Conservation (phyloP, 2,797 vertebrate genomes). For the Artibeus jamaicensis region DNA sequence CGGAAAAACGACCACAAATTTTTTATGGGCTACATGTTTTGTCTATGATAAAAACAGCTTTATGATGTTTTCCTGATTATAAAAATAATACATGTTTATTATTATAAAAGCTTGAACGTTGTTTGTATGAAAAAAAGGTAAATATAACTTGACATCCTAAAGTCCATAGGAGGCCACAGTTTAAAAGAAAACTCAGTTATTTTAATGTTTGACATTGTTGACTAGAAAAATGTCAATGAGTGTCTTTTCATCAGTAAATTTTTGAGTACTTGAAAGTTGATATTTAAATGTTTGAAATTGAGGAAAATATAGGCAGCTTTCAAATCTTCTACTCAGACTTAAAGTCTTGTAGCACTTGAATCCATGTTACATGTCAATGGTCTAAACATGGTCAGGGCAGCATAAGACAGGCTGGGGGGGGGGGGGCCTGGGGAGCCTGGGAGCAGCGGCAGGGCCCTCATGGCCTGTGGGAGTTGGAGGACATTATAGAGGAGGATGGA, state of each 20-base stretch:
- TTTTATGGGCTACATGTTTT: not conserved
- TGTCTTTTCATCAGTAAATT: not conserved
- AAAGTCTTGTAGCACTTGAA: not conserved
- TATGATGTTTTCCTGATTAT: not conserved
- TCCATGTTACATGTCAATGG: not conserved
- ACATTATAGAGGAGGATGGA: not conserved
- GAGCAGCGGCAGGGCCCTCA: not conserved
- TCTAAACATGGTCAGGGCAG: not conserved
- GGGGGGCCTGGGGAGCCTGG: not conserved
- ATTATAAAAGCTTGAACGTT: not conserved
- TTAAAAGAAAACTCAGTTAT: slow-evolving; percentile 14
- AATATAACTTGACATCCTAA: not conserved
- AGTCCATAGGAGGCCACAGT: not conserved
- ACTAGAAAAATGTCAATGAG: not conserved
- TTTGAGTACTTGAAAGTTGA: not conserved
- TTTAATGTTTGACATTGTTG: not conserved
- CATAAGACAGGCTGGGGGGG: not conserved
- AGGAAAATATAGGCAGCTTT: not conserved
- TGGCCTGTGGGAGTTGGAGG: not conserved
- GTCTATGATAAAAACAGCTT: not conserved
- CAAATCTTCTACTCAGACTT: not conserved
- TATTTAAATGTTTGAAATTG: not conserved
- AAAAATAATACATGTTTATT: not conserved
- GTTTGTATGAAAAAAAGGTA: not conserved
- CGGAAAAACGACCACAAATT: not conserved